Base-by-base conservation (phyloP, 2,113 vertebrate genomes). In the Lasiurus cinereus region DNA sequence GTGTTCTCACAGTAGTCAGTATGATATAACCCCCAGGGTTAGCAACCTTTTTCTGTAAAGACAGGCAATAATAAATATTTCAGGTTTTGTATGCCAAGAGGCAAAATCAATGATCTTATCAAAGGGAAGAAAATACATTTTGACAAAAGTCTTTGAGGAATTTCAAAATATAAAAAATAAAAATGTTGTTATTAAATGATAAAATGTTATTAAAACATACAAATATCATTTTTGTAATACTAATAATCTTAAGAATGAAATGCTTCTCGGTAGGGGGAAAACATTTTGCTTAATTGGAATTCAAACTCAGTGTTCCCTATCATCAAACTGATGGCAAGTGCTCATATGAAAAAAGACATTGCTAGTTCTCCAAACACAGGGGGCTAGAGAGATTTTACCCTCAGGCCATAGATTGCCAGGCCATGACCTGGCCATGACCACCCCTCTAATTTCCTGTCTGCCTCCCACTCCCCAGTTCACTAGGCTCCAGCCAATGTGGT, bases 91-190 rank as follows among this genome's bases (percentile, higher is more conserved):
- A 39, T 12, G 15, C 16, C 36, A 69, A 76, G 8, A 86, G 21
- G 14, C 29, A 62, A 82, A 90, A 62, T 56, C 29, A n/a, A n/a
- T 33, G 11, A 5, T 62, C 9, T 66, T 72, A 11, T 54, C 67
- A 70, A 52, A 74, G 82, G 2, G 48, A 18, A 80, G 46, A 83
- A 78, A 64, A 79, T 2, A 13, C 9, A 82, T 69, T 59, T 72
- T 56, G 36, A 69, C 48, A 31, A 43, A 88, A 76, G 33, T 69
- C 73, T 91, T 72, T 72, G 14, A 48, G 0, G 11, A 77, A 31
- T 50, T 90, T 76, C 74, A 74, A 85, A 82, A 70, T 54, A 46
- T n/a, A 29, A 76, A 76, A 88, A 48, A 46, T 36, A 59, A 66
- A 21, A 66, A 56, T 11, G 83, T 27, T 88, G 18, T 72, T 70